Base-by-base conservation (phyloP, 1,140 invertebrate genomes). In the Elysia chlorotica region DNA sequence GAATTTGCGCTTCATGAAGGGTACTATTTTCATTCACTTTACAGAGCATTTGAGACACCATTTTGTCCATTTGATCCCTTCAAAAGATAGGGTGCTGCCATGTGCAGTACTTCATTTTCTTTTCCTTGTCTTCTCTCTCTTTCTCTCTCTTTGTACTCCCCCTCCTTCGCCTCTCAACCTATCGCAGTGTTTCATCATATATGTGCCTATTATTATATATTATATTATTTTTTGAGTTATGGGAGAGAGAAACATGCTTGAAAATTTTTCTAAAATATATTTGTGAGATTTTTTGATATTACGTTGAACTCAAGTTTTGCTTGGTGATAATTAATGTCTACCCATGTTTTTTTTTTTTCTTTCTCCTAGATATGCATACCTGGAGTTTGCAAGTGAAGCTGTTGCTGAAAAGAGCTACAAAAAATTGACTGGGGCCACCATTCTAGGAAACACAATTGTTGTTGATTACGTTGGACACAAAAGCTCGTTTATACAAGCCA, bases 401-500 rank as follows among this genome's bases (percentile, higher is more conserved):
- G 31, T 38, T 25, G 74, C 76, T 31, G 76, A 78, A 5, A 78
- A 78, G 54, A 75, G 76, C 48, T 65, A 70, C 28, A 67, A 74
- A 53, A 1, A 56, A 23, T 54, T 78, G 19, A 37, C 31, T 30
- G 57, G 38, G 1, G 62, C 75, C 25, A 57, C 33, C 10, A 17
- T 76, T 2, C 53, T 38, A 25, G 74, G 54, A 3, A 59, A 67
- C 3, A 31, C 59, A 35, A 3, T 78, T 17, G 41, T 74, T n/a
- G 74, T 78, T 36, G 76, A 78, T 37, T 78, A 63, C 65, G 74
- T 78, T 1, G 74, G 74, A 10, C 41, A 61, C 23, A 78, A 78
- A 36, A 78, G 76, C 48, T 63, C 17, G 19, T 57, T 70, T 37
- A 25, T 23, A 25, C 30, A 31, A 0, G 5, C 36, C 4, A 53